Evolutionary conservation across 2,888 invertebrate species (phyloP), one percentile per base, ranked within the genome.

Genomic region (Drosophila borborema): DNA sequence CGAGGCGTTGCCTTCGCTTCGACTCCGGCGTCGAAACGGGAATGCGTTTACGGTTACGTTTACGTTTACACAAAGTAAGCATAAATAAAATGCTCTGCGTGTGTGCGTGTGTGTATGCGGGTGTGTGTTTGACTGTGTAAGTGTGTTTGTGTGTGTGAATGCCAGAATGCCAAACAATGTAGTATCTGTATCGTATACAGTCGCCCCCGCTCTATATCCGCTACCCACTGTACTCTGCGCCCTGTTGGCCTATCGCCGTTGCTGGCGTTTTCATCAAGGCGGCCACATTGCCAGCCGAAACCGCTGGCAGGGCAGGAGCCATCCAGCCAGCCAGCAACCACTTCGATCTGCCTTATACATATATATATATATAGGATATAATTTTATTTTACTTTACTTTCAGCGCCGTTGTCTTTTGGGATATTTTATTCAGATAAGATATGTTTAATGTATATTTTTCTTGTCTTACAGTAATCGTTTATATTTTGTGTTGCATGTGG

Each of bases 381-480:
- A 86, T 86, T 85, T 89, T 87, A 89, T 84, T 84, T 84, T 77
- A 88, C 77, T 87, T 85, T 81, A 87, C 90, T 88, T 90, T 82
- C 79, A 79, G 82, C 79, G 76, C 76, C 81, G 74, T 78, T 81
- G 89, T 91, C 91, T 90, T 89, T 86, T 76, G 91, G 91, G 90
- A 84, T 89, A 89, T 83, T 82, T 89, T 84, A 81, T 81, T 81
- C 79, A 84, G 89, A 91, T 91, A 91, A 91, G 90, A 91, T 86
- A 90, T 86, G 86, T 91, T 90, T 87, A 89, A 91, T 90, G 89
- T 91, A 89, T 86, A 79, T 90, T 86, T 74, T 88, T 74, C 87
- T 82, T 90, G 90, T 90, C 89, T 89, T 86, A 80, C 80, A 87
- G 90, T 90, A 85, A 90, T 89, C 91, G 89, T 83, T 90, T 90